Conservation (phyloP, 2,113 vertebrate species). For the Ciconia maguari region DNA sequence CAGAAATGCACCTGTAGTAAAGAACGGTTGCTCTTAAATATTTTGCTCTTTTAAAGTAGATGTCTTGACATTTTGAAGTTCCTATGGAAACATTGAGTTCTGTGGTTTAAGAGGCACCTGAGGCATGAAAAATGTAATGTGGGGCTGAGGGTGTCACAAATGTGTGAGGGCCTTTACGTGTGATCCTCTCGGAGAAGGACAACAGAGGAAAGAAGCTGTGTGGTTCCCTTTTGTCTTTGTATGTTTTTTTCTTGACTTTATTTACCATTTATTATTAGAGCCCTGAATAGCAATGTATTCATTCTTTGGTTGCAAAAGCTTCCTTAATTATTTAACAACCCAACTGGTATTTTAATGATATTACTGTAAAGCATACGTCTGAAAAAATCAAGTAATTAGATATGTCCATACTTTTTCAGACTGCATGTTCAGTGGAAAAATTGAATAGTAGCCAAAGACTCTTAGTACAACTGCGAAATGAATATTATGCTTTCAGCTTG, state of each 20-base stretch:
- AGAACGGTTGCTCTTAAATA: not conserved
- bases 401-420: not conserved
- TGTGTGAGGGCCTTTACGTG: not conserved
- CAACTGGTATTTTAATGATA: not conserved
- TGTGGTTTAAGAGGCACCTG: rapidly evolving
- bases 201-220: not conserved
- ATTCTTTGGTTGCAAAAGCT: not conserved
- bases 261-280: not conserved
- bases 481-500: not conserved
- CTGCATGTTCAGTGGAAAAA: not conserved
- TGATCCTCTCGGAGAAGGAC: not conserved
- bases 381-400: not conserved
- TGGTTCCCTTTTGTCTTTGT: rapidly evolving
- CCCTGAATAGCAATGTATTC: not conserved
- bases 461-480: not conserved
- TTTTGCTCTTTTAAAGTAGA: not conserved
- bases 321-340: not conserved
- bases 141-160: not conserved
- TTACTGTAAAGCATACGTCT: not conserved
- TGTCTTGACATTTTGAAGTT: not conserved
- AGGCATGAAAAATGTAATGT: not conserved
- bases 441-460: not conserved
- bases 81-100: rapidly evolving
- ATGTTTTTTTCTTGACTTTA: not conserved
- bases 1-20: not conserved